Evolutionary conservation across 2,888 invertebrate genomes (phyloP).

Genomic region (Baccha elongata): DNA sequence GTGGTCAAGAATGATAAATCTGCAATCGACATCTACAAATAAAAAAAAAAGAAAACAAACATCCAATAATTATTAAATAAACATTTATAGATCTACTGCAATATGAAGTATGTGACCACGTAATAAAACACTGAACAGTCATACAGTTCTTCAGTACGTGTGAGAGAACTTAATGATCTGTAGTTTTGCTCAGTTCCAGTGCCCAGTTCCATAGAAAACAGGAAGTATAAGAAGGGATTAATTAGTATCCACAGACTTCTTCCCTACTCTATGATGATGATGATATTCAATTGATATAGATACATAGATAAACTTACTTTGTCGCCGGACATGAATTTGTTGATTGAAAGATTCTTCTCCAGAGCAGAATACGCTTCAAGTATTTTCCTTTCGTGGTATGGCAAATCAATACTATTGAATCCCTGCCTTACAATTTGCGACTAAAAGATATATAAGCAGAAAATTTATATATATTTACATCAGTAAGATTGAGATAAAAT

Average conservation of each 20-base stretch:
- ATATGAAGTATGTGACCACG: neutral
- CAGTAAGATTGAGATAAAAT: neutral
- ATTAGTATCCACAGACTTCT: slow-evolving; percentile 22
- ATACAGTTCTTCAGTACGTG: too few species aligned
- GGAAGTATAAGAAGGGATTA: slow-evolving; percentile 35
- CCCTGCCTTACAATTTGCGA: slow-evolving; percentile 79
- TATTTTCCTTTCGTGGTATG: slow-evolving; percentile 78
- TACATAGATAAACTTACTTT: slow-evolving; percentile 77
- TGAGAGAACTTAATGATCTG: too few species aligned
- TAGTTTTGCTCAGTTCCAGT: neutral
- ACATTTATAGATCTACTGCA: neutral
- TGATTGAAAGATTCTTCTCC: slow-evolving; percentile 79
- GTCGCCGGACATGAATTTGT: slow-evolving; percentile 80
- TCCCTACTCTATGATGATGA: neutral
- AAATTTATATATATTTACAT: too few species aligned
- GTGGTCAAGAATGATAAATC: slow-evolving; percentile 82
- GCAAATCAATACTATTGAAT: slow-evolving; percentile 78
- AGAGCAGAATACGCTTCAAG: slow-evolving; percentile 81
- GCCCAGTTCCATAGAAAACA: too few species aligned
- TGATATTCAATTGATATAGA: slow-evolving; percentile 11
- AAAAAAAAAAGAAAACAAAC: slow-evolving; percentile 36
- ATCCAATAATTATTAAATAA: neutral
- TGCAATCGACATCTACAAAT: slow-evolving; percentile 81
- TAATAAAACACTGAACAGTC: too few species aligned
- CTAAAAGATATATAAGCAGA: slow-evolving; percentile 74